A percentile compares a stretch with the other conserved stretches of the same genome.
Conservation (phyloP, 2,797 vertebrate species). For the Lepilemur septentrionalis region DNA sequence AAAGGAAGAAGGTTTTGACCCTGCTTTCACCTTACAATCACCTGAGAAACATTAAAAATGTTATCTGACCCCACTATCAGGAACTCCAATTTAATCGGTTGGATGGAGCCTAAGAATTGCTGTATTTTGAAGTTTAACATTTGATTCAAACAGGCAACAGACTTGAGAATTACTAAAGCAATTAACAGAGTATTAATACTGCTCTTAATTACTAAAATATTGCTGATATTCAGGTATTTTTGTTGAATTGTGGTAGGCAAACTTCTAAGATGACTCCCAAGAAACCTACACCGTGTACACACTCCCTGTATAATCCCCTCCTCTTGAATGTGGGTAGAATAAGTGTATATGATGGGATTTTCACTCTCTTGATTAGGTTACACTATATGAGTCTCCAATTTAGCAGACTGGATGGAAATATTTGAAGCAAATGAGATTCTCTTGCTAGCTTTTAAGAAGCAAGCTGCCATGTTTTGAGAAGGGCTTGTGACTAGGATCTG, state of each 20-base stretch:
- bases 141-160: not conserved
- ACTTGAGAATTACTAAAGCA: not conserved
- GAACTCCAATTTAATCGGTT: not conserved
- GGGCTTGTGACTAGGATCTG: not conserved
- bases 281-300: accelerated
- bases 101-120: not conserved
- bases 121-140: not conserved
- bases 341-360: not conserved
- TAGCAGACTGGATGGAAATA: not conserved
- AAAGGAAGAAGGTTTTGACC: not conserved
- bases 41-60: not conserved
- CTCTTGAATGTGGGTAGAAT: not conserved
- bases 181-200: not conserved
- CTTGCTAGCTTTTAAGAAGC: not conserved
- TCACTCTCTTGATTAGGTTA: not conserved
- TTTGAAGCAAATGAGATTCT: not conserved
- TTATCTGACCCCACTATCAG: not conserved
- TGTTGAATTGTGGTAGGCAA: not conserved
- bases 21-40: not conserved
- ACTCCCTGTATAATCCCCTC: accelerated
- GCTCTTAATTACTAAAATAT: not conserved
- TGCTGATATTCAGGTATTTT: not conserved
- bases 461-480: not conserved
- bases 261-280: not conserved
- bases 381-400: not conserved